A percentile compares a stretch with the other conserved stretches of the same genome.
Conservation (phyloP, 2,888 invertebrate species). For the Acleris sparsana region DNA sequence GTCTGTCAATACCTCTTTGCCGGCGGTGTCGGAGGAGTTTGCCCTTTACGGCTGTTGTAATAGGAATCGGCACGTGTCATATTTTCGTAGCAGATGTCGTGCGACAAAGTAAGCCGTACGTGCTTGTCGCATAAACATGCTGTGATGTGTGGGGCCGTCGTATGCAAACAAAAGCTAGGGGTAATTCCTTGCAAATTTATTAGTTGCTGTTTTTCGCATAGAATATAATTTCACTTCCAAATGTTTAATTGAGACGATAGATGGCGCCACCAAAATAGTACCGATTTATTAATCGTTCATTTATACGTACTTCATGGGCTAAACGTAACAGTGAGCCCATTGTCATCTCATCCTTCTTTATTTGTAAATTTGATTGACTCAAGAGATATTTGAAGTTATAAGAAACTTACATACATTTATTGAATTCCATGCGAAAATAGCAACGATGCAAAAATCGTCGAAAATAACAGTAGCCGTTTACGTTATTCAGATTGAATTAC, state of each 20-base stretch:
- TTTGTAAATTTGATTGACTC: too few relatives aligned
- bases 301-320: background rate
- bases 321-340: too few relatives aligned
- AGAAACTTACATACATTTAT: background rate
- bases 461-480: slow-evolving; percentile 5
- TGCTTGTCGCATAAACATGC: slow-evolving; percentile 77
- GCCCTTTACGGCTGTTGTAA: slow-evolving; percentile 45
- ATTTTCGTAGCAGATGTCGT: slow-evolving; percentile 67
- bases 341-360: too few relatives aligned
- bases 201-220: slow-evolving; percentile 60
- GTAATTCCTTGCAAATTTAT: slow-evolving; percentile 78
- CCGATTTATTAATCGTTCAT: background rate
- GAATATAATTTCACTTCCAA: background rate
- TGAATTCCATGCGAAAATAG: background rate
- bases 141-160: slow-evolving; percentile 77
- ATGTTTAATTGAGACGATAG: slow-evolving; percentile 1
- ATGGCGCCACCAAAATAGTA: background rate
- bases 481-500: slow-evolving; percentile 3
- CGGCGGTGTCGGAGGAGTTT: slow-evolving; percentile 29
- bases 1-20: slow-evolving; percentile 49
- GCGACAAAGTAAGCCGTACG: slow-evolving; percentile 81
- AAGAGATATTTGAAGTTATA: too few relatives aligned
- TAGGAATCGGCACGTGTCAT: slow-evolving; percentile 43
- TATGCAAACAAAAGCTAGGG: slow-evolving; percentile 71
- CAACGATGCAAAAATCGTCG: background rate